These are phyloP conservation scores for Hesperia comma DNA, from an alignment of 2,888 invertebrate genomes.

Conservation along the genomic window DNA sequence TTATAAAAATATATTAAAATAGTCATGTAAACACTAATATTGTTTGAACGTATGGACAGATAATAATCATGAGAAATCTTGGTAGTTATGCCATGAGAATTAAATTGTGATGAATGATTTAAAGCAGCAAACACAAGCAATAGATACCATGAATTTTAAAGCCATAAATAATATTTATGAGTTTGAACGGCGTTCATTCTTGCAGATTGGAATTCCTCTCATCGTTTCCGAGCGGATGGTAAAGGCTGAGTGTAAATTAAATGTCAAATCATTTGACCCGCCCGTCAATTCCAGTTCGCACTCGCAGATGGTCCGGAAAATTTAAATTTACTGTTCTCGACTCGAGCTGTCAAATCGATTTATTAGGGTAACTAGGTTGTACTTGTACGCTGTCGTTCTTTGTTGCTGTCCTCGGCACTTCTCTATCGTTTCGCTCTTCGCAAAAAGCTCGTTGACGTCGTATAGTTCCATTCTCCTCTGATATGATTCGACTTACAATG, in stretches of 20 bases:
- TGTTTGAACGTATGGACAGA: too few relatives aligned
- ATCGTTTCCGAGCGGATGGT: constrained; percentile 33
- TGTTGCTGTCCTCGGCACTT: not conserved
- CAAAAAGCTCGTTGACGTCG: too few relatives aligned
- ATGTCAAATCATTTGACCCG: constrained; percentile 48
- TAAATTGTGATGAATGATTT: too few relatives aligned
- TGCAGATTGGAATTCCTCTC: not conserved
- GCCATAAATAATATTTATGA: not conserved
- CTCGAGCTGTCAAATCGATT: constrained; percentile 12
- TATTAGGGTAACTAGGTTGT: constrained; percentile 1
- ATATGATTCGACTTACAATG: too few relatives aligned
- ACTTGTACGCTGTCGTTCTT: not conserved
- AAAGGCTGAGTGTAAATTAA: constrained; percentile 44
- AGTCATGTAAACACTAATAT: too few relatives aligned
- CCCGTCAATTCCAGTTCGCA: constrained; percentile 44
- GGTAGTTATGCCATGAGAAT: too few relatives aligned
- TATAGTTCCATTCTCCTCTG: too few relatives aligned
- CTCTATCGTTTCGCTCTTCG: too few relatives aligned
- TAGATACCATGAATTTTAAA: not conserved
- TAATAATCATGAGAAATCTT: too few relatives aligned
- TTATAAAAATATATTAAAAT: too few relatives aligned
- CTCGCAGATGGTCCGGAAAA: constrained; percentile 39
- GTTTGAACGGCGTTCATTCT: not conserved
- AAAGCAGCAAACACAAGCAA: not conserved
- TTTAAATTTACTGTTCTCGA: constrained; percentile 5